Percentiles rank a stretch among this genome's conserved stretches.
Conservation (phyloP, 2,888 invertebrate species). For the Machimus atricapillus region DNA sequence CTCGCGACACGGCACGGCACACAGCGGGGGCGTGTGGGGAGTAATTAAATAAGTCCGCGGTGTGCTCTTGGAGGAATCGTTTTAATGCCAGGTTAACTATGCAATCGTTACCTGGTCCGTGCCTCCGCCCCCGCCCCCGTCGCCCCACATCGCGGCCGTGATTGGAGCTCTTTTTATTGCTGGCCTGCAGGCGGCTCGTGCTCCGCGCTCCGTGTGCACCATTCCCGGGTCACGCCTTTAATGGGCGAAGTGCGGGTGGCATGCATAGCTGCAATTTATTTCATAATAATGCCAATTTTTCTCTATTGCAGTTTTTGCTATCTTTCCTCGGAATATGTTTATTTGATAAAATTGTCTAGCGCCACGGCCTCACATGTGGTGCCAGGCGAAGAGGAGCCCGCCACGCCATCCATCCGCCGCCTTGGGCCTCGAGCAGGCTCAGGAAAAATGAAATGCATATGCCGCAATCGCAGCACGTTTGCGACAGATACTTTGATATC, state of each 20-base stretch:
- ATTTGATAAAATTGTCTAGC: slow-evolving; percentile 17
- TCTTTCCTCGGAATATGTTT: neutral
- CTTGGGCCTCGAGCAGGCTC: neutral
- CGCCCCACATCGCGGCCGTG: neutral
- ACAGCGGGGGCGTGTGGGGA: neutral
- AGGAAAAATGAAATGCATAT: neutral
- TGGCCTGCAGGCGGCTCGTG: neutral
- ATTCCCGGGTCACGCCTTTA: neutral
- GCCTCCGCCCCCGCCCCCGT: neutral
- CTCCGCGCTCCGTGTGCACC: neutral
- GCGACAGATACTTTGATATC: neutral
- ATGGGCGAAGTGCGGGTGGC: slow-evolving; percentile 20
- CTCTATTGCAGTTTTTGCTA: neutral
- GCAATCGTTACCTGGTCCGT: neutral
- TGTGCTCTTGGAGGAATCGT: neutral
- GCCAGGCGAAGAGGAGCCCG: neutral
- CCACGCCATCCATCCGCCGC: neutral
- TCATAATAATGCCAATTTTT: slow-evolving; percentile 14
- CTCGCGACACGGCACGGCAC: neutral
- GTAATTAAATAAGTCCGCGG: neutral
- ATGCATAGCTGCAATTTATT: slow-evolving; percentile 31
- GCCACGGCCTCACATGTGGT: slow-evolving; percentile 5
- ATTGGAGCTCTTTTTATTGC: neutral
- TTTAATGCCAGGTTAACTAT: neutral
- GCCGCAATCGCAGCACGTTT: neutral